Conservation (phyloP, 1,140 invertebrate species). For the Saccostrea glomerata region DNA sequence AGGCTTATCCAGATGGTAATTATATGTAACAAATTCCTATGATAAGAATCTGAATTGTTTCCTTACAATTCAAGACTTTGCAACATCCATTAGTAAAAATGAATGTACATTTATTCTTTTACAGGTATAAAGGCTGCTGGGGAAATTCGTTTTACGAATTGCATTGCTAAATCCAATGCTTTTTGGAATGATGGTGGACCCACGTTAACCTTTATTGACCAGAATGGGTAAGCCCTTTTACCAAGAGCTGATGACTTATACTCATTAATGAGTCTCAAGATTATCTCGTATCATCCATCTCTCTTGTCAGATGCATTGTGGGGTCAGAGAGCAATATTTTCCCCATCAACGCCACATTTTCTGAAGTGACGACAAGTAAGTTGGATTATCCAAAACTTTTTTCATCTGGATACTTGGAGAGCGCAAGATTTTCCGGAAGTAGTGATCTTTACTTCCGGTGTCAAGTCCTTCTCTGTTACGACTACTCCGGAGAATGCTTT, state of each 20-base stretch:
- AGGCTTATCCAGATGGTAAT: not conserved
- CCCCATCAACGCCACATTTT: not conserved
- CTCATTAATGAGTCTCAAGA: not conserved
- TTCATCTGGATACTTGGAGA: slow-evolving; percentile 19
- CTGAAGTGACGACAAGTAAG: not conserved
- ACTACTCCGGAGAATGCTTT: slow-evolving; percentile 1
- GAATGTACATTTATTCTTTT: not conserved
- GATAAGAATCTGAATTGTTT: not conserved
- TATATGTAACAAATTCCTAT: not conserved
- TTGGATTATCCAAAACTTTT: not conserved
- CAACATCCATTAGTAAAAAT: not conserved
- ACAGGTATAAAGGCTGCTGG: not conserved
- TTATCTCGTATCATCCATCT: not conserved
- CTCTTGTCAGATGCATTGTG: not conserved
- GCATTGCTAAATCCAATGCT: slow-evolving; percentile 5
- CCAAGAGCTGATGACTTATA: not conserved
- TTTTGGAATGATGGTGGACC: slow-evolving; percentile 1
- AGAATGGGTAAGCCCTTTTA: not conserved
- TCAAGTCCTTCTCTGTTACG: slow-evolving; percentile 19
- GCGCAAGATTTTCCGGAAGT: slow-evolving; percentile 23
- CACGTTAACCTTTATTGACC: not conserved
- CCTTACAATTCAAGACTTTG: not conserved
- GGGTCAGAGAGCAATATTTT: not conserved
- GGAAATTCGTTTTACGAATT: slow-evolving; percentile 3
- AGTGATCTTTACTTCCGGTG: slow-evolving; percentile 21